Evolutionary conservation across 1,140 invertebrate genomes (phyloP), one percentile per base, ranked within the genome.

Genomic region (Maconellicoccus hirsutus): DNA sequence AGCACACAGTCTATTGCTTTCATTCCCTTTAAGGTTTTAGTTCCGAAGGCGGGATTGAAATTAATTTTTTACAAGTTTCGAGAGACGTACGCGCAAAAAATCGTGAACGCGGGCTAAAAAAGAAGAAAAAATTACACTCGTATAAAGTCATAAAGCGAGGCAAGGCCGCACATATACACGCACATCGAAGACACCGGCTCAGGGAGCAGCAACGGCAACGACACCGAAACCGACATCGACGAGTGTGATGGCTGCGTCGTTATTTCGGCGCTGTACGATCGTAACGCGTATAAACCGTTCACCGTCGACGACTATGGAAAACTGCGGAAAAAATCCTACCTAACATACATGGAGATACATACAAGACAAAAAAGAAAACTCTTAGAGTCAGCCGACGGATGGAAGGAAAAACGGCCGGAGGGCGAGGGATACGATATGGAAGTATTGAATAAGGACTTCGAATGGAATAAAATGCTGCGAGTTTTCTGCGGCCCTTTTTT

Each of bases 261-360:
- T n/a, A n/a, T n/a, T n/a, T n/a, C n/a, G n/a, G n/a, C n/a, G n/a
- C n/a, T n/a, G n/a, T n/a, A n/a, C n/a, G n/a, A n/a, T n/a, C n/a
- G n/a, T n/a, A n/a, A n/a, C n/a, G n/a, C 52, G 52, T 59, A 25
- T 23, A 66, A 66, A 66, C 61, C 61, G 61, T 66, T 66, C 61
- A 26, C 61, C 61, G 25, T 25, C 61, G 25, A 66, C 61, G 61
- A 25, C 61, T 66, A 66, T 66, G 61, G 61, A 66, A 66, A 66
- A 66, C 61, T 66, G 61, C 61, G 61, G 61, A 66, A 66, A 66
- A 66, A 66, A 66, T 66, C 61, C 61, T 66, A 66, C 61, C 61
- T 66, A 6, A 66, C 61, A 66, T 66, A 66, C 61, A 66, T 66
- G 61, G 61, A 22, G 22, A 25, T 23, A 66, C 19, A 66, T 19